Evolutionary conservation across 2,797 vertebrate genomes (phyloP).

Genomic region (Champsocephalus esox): DNA sequence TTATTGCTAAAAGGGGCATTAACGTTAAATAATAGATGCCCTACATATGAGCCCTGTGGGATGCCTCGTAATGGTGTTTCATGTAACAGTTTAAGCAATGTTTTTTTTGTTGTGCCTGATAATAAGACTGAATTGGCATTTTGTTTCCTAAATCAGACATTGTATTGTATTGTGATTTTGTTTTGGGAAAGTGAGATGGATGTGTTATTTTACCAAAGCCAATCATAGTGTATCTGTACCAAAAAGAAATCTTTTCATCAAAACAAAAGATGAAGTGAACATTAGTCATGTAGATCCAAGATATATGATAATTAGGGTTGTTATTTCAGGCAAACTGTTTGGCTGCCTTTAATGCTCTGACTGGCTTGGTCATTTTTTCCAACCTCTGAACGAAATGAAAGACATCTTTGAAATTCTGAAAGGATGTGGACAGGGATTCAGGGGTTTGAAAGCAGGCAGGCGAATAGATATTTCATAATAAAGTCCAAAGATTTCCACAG

Average conservation of each 20-base stretch:
- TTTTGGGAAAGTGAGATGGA: neutral
- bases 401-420: slow-evolving; percentile 11
- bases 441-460: neutral
- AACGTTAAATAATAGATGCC: neutral
- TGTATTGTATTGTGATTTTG: neutral
- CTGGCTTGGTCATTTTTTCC: neutral
- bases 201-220: neutral
- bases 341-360: neutral
- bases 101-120: neutral
- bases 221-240: neutral
- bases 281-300: slow-evolving; percentile 1
- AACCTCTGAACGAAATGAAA: neutral
- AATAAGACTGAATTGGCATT: neutral
- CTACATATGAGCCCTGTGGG: neutral
- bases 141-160: neutral
- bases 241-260: neutral
- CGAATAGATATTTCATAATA: slow-evolving; percentile 16
- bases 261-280: neutral
- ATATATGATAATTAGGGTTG: neutral
- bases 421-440: slow-evolving; percentile 12
- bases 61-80: neutral
- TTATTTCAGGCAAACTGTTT: neutral
- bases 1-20: neutral
- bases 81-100: neutral
- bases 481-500: neutral